A percentile compares a stretch with the other conserved stretches of the same genome.
phyloP scores from a whole-genome alignment of 2,888 invertebrate genomes.

The Exocentrus adspersus region DNA sequence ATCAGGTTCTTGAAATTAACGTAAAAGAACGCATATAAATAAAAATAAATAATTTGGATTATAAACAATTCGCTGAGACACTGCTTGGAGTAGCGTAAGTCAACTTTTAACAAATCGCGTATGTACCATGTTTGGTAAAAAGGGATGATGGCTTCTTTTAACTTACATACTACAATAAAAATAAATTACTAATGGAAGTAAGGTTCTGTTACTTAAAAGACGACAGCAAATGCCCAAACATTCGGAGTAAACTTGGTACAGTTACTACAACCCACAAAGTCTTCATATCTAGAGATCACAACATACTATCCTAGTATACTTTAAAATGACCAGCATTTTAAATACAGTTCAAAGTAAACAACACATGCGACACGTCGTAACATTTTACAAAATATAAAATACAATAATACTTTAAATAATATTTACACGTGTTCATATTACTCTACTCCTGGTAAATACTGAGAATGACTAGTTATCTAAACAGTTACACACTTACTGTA shows the following conservation, averaged over 20 bases:
- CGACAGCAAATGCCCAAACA: neutral
- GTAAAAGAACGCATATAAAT: too few relatives aligned
- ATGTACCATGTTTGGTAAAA: neutral
- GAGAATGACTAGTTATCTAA: slow-evolving; percentile 57
- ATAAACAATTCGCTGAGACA: too few relatives aligned
- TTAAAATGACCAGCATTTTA: slow-evolving; percentile 13
- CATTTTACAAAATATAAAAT: slow-evolving; percentile 30
- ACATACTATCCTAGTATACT: neutral
- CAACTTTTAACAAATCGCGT: too few relatives aligned
- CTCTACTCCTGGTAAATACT: slow-evolving; percentile 52
- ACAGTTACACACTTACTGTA: neutral
- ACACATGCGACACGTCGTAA: slow-evolving; percentile 28
- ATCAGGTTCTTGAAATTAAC: too few relatives aligned
- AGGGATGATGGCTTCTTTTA: neutral
- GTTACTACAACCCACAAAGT: neutral
- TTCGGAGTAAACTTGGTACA: neutral
- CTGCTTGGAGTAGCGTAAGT: too few relatives aligned
- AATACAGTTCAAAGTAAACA: neutral
- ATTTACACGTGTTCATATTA: slow-evolving; percentile 35
- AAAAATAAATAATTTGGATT: too few relatives aligned
- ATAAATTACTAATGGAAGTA: neutral
- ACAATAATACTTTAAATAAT: slow-evolving; percentile 44
- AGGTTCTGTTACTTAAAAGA: neutral
- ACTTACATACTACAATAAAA: neutral
- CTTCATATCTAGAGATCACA: neutral